Percentiles rank a stretch among this genome's conserved stretches.
These are phyloP conservation scores for Semibalanus balanoides DNA, from an alignment of 1,140 invertebrate genomes.

Conservation along the genomic window DNA sequence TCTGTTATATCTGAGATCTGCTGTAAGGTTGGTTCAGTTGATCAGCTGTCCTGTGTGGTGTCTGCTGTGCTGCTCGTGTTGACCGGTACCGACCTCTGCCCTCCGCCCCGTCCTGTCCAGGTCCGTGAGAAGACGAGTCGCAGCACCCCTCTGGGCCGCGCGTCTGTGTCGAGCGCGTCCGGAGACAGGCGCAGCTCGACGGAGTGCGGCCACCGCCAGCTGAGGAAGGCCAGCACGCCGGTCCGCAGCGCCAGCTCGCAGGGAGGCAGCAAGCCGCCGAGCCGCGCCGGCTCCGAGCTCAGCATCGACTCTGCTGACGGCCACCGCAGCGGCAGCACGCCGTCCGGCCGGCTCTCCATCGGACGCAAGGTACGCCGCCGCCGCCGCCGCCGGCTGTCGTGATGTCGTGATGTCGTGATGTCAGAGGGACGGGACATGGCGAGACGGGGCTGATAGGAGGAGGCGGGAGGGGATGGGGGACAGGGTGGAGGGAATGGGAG, in stretches of 20 bases:
- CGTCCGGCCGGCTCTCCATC: neutral
- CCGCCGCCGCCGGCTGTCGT: too few relatives aligned
- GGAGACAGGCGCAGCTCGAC: constrained; percentile 25
- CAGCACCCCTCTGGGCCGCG: constrained; percentile 61
- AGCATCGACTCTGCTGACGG: constrained; percentile 51
- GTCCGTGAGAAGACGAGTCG: constrained; percentile 72
- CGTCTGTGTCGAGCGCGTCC: constrained; percentile 12
- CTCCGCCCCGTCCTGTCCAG: constrained; percentile 33
- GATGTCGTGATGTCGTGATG: too few relatives aligned
- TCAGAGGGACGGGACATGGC: too few relatives aligned
- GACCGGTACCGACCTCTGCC: neutral
- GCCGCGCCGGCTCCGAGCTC: constrained; percentile 79
- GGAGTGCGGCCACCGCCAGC: constrained; percentile 50
- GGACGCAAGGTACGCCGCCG: neutral
- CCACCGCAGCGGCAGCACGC: neutral
- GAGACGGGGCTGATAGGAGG: too few relatives aligned
- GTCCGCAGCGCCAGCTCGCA: constrained; percentile 64
- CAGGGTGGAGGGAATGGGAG: too few relatives aligned
- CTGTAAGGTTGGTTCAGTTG: too few relatives aligned
- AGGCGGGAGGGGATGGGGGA: too few relatives aligned
- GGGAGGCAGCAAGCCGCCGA: constrained; percentile 55
- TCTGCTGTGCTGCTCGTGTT: too few relatives aligned
- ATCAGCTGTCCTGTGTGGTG: too few relatives aligned
- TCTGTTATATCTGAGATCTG: too few relatives aligned
- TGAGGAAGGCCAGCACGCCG: constrained; percentile 21